Evolutionary conservation across 2,113 vertebrate genomes (phyloP).

Genomic region (Sakesphorus luctuosus): DNA sequence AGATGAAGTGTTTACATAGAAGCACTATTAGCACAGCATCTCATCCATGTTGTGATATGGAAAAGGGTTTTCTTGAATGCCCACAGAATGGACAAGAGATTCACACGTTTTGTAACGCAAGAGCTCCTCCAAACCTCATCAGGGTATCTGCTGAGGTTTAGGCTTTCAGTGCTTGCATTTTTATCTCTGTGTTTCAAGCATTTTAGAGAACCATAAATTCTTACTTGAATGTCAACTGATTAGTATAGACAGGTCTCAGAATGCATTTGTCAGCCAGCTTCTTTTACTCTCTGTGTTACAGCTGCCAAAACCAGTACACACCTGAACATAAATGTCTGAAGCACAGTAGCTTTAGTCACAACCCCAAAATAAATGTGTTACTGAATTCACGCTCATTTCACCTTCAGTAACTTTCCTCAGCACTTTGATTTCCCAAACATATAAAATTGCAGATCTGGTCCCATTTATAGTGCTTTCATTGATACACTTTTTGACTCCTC

Average conservation of each 20-base stretch:
- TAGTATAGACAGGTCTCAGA: not conserved
- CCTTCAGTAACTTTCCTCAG: not conserved
- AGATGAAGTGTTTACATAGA: not conserved
- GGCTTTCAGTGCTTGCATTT: not conserved
- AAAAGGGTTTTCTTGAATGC: not conserved
- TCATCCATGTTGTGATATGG: not conserved
- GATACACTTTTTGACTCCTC: not conserved
- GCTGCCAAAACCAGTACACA: not conserved
- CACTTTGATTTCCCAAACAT: not conserved
- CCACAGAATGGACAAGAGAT: not conserved
- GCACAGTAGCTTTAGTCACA: not conserved
- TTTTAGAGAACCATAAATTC: not conserved
- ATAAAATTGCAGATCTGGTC: not conserved
- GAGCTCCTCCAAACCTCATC: not conserved
- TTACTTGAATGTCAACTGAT: not conserved
- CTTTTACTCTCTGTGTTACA: not conserved
- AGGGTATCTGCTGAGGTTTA: not conserved
- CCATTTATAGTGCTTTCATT: not conserved
- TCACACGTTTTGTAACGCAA: not conserved
- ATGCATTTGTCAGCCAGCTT: not conserved
- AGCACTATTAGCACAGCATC: accelerated
- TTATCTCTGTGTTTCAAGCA: not conserved
- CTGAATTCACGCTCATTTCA: not conserved
- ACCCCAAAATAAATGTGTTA: not conserved
- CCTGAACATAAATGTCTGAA: not conserved